Percentiles rank a stretch among this genome's conserved stretches.
phyloP scores from a whole-genome alignment of 2,113 vertebrate genomes.

The Thamnophis sirtalis region DNA sequence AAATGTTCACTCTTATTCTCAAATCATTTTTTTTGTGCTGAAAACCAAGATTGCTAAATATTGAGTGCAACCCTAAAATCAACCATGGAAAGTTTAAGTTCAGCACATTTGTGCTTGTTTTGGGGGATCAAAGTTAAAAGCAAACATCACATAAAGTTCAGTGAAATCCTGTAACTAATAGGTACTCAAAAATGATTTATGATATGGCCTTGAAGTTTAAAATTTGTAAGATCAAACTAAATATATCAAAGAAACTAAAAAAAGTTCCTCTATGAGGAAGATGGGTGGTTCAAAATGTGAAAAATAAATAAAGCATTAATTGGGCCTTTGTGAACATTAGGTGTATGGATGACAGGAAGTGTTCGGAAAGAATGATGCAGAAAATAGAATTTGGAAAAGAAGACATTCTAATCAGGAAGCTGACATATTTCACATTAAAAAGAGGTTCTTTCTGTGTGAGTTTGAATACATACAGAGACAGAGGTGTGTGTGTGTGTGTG shows the following conservation, averaged over 20 bases:
- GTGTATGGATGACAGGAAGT: background rate
- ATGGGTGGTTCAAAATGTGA: background rate
- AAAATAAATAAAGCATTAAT: background rate
- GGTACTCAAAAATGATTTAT: background rate
- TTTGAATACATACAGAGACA: background rate
- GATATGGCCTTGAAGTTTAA: background rate
- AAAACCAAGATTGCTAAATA: background rate
- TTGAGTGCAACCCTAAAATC: background rate
- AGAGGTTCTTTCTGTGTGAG: background rate
- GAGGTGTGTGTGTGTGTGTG: no score
- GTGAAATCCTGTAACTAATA: background rate
- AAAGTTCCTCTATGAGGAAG: background rate
- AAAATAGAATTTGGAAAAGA: background rate
- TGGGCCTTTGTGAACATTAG: background rate
- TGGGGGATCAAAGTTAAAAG: background rate
- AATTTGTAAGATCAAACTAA: background rate
- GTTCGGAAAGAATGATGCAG: background rate
- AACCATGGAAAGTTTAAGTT: background rate
- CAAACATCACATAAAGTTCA: background rate
- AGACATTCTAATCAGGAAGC: background rate
- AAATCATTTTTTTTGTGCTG: background rate
- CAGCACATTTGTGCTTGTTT: background rate
- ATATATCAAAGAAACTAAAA: background rate
- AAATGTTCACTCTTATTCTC: background rate
- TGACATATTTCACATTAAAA: background rate